Base-by-base conservation (phyloP, 1,140 invertebrate species). In the Camponotus floridanus region DNA sequence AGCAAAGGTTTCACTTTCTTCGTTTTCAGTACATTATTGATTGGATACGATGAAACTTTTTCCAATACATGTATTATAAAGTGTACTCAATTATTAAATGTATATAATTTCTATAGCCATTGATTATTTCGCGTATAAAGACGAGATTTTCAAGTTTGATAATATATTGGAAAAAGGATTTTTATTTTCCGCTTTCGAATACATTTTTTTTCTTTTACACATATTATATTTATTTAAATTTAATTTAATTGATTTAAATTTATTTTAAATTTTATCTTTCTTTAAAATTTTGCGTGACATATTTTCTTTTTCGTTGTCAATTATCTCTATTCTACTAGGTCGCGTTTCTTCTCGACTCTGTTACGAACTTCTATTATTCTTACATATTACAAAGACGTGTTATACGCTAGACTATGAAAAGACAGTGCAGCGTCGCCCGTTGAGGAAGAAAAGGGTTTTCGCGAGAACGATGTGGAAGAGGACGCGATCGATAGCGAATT, bases 401-500 rank as follows among this genome's bases (percentile, higher is more conserved):
- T 70, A 26, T 26, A 59, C 39, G 64, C 45, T 6, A 36, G 31
- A 13, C 11, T 48, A n/a, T 26, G 67, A n/a, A 45, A 61, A 42
- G 45, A 57, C 13, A 11, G 26, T 15, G 21, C 31, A 13, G 26
- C 11, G 15, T 80, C 45, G 13, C 42, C 21, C n/a, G 42, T 31
- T 48, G 33, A 31, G 31, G 9, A 26, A 61, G 45, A 13, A 48
- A 21, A 61, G n/a, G 7, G 26, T 26, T 26, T 33, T 21, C 39
- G 42, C 68, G 79, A 61, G 55, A 57, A 45, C 65, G 51, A 73
- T 51, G 48, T 13, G 62, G 13, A 31, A 33, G 3, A 7, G 13
- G 18, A 5, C 15, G 48, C 71, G 79, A 83, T 83, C 79, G 79
- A 83, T 83, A 73, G 79, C n/a, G 55, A 64, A 83, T 83, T 83